phyloP scores from a whole-genome alignment of 2,113 vertebrate genomes.

The Macrotus californicus region DNA sequence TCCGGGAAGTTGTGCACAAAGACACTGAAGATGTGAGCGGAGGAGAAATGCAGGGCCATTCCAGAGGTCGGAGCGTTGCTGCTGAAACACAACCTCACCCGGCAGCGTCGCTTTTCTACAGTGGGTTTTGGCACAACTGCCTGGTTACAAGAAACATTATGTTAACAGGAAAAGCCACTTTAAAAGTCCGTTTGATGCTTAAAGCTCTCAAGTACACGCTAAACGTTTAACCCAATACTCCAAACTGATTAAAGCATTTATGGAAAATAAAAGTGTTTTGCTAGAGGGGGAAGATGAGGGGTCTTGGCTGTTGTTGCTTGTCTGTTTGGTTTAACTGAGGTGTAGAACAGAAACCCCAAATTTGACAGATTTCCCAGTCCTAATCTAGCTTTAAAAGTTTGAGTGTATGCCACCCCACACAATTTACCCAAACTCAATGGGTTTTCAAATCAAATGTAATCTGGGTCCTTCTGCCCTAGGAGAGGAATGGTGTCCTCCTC shows the following conservation, averaged over 20 bases:
- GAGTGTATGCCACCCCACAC: slow-evolving; percentile 64
- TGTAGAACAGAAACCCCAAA: slow-evolving; percentile 60
- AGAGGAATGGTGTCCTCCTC: not conserved
- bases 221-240: slow-evolving; percentile 65
- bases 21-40: slow-evolving; percentile 54
- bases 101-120: slow-evolving; percentile 34
- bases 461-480: not conserved
- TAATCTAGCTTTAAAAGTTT: slow-evolving; percentile 57
- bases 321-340: slow-evolving; percentile 68
- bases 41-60: slow-evolving; percentile 7
- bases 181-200: slow-evolving; percentile 71
- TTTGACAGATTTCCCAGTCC: slow-evolving; percentile 67
- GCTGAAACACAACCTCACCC: slow-evolving; percentile 49
- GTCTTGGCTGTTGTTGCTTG: slow-evolving; percentile 43
- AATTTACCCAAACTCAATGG: slow-evolving; percentile 55
- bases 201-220: slow-evolving; percentile 67
- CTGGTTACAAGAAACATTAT: slow-evolving; percentile 69
- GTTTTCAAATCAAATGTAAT: slow-evolving; percentile 60
- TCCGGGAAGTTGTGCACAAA: slow-evolving; percentile 19
- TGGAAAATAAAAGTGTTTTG: slow-evolving; percentile 66
- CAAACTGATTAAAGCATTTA: slow-evolving; percentile 68
- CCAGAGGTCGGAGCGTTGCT: not conserved
- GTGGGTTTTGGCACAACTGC: slow-evolving; percentile 44
- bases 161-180: slow-evolving; percentile 78
- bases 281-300: slow-evolving; percentile 11